Conservation (phyloP, 2,797 vertebrate genomes). For the Lemur catta region DNA sequence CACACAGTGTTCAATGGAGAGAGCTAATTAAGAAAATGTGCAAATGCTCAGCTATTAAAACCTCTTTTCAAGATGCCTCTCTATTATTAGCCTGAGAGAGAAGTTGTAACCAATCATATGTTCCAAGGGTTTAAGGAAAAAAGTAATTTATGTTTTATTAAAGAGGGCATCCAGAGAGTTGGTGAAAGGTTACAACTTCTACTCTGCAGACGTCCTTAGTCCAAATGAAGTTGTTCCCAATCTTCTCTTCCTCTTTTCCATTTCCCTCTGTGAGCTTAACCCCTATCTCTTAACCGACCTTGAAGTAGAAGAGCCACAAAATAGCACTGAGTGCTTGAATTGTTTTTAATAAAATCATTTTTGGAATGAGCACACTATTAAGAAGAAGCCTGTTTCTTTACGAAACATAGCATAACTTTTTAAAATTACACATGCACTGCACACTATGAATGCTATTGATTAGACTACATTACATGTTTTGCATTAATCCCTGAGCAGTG, state of each 20-base stretch:
- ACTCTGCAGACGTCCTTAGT: background rate
- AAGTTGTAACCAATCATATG: background rate
- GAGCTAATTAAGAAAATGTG: background rate
- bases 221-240: background rate
- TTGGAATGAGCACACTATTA: background rate
- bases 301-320: background rate
- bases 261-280: background rate
- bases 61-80: background rate
- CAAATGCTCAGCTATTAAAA: background rate
- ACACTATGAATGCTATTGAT: background rate
- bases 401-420: background rate
- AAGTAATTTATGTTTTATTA: background rate
- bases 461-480: background rate
- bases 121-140: background rate
- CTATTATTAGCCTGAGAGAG: background rate
- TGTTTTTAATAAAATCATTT: constrained; percentile 18
- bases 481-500: constrained; percentile 11
- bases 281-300: background rate
- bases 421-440: background rate
- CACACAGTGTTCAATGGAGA: background rate
- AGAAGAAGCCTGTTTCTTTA: background rate
- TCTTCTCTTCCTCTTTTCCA: background rate
- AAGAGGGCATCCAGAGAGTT: background rate
- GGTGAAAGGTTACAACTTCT: background rate
- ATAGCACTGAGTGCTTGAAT: background rate